Evolutionary conservation across 2,797 vertebrate species (phyloP), one percentile per base, ranked within the genome.

Genomic region (Tangara arthus): DNA sequence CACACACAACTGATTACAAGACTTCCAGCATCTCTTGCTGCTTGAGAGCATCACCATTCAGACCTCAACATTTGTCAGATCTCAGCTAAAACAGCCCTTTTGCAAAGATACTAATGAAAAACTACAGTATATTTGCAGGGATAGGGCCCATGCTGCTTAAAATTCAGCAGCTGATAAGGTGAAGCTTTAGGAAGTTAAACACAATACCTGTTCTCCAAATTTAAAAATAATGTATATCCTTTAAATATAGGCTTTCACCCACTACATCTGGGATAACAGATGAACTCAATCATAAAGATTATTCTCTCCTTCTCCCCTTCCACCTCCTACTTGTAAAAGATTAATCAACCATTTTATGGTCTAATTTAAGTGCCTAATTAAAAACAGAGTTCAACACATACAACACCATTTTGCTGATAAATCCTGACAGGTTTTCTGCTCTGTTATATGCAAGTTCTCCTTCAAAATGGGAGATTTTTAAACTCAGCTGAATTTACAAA

Each of bases 301-400:
- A 95, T 93, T 95, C 63, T 77, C 81, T 80, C 93, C 84, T 85
- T 91, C 89, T 90, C 79, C 69, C 94, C 69, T 91, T 94, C 94
- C 84, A 96, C 94, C 94, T 94, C 93, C 73, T 92, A 92, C 95
- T 97, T 97, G 96, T 97, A 97, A 97, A 97, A 98, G 96, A 98
- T 98, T 98, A 98, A 98, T 98, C 97, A 98, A 97, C 97, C 97
- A 97, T 98, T 98, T 97, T 98, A 98, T 96, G 95, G 97, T 97
- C 96, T 97, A 97, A 98, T 98, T 98, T 98, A 97, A 96, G 94
- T 91, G 81, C 87, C 96, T 98, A 98, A 98, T 98, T 98, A 97
- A 98, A 98, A 97, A 94, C 97, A 98, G 96, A 97, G 96, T 96
- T 97, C 95, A 93, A 94, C 96, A 97, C 93, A 65, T 97, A 97